Conservation (phyloP, 2,888 invertebrate species). For the Caenorhabditis uteleia region DNA sequence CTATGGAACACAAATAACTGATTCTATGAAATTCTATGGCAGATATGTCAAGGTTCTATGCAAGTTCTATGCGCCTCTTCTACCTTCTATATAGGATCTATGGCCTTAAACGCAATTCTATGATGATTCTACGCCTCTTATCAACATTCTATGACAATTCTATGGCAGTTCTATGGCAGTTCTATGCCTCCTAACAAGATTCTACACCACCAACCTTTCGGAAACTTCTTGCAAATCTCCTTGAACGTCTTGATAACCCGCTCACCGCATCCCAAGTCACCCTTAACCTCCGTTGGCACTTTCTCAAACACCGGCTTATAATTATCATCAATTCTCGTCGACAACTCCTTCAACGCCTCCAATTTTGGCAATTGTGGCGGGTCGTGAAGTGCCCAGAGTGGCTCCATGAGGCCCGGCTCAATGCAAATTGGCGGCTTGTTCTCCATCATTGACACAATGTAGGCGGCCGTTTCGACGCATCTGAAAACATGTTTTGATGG, state of each 20-base stretch:
- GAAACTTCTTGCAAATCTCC: conserved; percentile 44
- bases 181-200: not conserved
- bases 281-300: conserved; percentile 43
- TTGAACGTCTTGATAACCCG: conserved; percentile 51
- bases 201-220: conserved; percentile 20
- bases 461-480: conserved; percentile 59
- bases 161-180: too few relatives aligned
- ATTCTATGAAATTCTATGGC: too few relatives aligned
- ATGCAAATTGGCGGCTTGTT: conserved; percentile 47
- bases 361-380: conserved; percentile 52
- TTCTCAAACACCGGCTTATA: conserved; percentile 55
- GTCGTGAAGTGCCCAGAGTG: conserved; percentile 47
- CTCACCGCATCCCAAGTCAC: conserved; percentile 46
- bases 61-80: too few relatives aligned
- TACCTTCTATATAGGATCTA: too few relatives aligned
- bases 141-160: too few relatives aligned
- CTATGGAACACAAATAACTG: too few relatives aligned
- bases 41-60: too few relatives aligned
- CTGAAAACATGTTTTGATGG: too few relatives aligned
- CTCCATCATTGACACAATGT: conserved; percentile 36
- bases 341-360: conserved; percentile 44
- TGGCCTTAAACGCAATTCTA: too few relatives aligned
- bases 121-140: too few relatives aligned
- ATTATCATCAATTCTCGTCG: conserved; percentile 46
- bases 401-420: conserved; percentile 65